Percentiles rank a stretch among this genome's conserved stretches.
Evolutionary conservation across 2,797 vertebrate species (phyloP).

Genomic region (Sciurus carolinensis): DNA sequence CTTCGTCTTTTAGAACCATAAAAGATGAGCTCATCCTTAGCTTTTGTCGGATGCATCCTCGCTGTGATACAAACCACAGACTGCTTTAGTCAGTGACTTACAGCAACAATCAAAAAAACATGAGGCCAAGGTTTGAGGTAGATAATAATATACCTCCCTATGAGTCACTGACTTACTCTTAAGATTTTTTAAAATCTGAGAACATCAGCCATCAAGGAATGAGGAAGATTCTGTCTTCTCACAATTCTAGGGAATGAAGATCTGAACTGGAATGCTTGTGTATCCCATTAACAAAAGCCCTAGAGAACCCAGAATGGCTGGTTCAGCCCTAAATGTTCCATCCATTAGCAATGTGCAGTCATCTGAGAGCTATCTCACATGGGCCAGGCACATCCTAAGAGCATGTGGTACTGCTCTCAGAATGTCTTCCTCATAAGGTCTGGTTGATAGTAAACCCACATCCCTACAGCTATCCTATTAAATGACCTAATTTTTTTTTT

Average conservation of each 20-base stretch:
- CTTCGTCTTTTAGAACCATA: neutral
- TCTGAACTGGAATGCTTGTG: neutral
- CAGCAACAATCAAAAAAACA: neutral
- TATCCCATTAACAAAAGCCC: slow-evolving; percentile 8
- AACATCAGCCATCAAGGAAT: neutral
- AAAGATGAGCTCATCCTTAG: slow-evolving; percentile 17
- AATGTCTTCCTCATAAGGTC: neutral
- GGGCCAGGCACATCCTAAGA: neutral
- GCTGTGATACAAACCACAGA: neutral
- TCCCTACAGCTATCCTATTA: neutral
- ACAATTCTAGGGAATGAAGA: neutral
- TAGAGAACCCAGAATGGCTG: neutral
- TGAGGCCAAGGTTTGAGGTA: neutral
- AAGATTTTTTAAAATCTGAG: slow-evolving; percentile 2
- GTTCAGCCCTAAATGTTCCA: neutral
- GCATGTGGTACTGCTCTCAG: neutral
- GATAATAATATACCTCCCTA: neutral
- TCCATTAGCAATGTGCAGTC: neutral
- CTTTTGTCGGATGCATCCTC: neutral
- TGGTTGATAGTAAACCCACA: neutral
- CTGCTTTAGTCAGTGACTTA: neutral
- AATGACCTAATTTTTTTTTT: slow-evolving; percentile 31
- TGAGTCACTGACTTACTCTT: neutral
- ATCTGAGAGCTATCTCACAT: neutral
- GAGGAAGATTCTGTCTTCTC: neutral